Base-by-base conservation (phyloP, 2,888 invertebrate genomes). In the Lottia scabra region DNA sequence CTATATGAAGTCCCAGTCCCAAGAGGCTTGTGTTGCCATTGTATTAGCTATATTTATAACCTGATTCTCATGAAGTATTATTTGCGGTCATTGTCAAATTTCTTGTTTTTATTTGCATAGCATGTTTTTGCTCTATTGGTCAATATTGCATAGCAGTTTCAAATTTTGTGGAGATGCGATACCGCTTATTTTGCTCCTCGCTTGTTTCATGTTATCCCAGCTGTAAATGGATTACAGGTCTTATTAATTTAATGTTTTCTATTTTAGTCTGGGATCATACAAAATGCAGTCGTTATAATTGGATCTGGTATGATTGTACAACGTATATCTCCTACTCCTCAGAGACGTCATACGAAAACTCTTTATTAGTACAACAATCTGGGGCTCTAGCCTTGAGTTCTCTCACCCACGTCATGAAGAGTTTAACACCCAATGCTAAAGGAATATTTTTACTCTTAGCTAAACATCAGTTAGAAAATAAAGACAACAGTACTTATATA, bases 221-320 rank as follows among this genome's bases (percentile, higher is more conserved):
- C n/a, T n/a, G n/a, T n/a, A n/a, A n/a, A n/a, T n/a, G n/a, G n/a
- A n/a, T n/a, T n/a, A n/a, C n/a, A n/a, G n/a, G n/a, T n/a, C n/a
- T n/a, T n/a, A n/a, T 38, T 38, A 6, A 38, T 38, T 38, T 38
- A 10, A 38, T 56, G 8, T 4, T 56, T 12, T 56, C 3, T 75
- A 63, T 81, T 91, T 73, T 88, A 96, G 96, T 97, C 83, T 97
- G 97, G 96, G 96, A 97, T 87, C 95, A 96, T 83, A 92, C 93
- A 6, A 95, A 95, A 85, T 90, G 95, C 38, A 94, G 95, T 82
- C 93, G 94, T 84, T 96, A 94, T 83, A 96, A 95, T 85, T 98
- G 96, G 90, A 93, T 94, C 3, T 97, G 96, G 96, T 95, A 94
- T 92, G 96, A 98, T 87, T 93, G 93, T 3, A 96, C 97, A 0